Evolutionary conservation across 2,888 invertebrate species (phyloP).

Genomic region (Stictocephala bisonia): DNA sequence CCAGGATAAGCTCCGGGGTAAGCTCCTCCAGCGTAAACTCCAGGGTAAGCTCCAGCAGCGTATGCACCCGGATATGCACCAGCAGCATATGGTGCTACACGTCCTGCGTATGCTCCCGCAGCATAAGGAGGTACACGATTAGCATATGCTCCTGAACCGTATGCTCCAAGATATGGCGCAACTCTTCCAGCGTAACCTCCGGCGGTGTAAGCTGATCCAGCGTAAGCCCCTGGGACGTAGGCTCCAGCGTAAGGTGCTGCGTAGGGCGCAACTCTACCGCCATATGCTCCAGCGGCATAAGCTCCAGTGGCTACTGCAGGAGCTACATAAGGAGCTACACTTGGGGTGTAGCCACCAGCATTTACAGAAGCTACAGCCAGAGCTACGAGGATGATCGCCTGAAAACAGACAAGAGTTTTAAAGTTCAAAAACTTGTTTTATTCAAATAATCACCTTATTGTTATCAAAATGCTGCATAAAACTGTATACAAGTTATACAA

Average conservation of each 20-base stretch:
- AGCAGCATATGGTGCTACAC: not conserved
- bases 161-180: not conserved
- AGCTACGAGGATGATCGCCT: conserved; percentile 1
- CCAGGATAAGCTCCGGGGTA: conserved; percentile 7
- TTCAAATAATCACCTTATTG: no score
- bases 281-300: no score
- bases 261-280: no score
- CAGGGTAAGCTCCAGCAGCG: not conserved
- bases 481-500: not conserved
- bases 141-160: conserved; percentile 11
- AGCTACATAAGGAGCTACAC: conserved; percentile 10
- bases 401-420: not conserved
- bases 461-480: not conserved
- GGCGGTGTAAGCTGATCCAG: not conserved
- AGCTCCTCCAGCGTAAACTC: not conserved
- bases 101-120: not conserved
- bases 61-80: not conserved
- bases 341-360: not conserved
- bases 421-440: not conserved
- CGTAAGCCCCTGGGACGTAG: not conserved
- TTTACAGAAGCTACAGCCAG: conserved; percentile 14
- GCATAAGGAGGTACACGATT: not conserved
- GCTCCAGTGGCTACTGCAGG: not conserved
- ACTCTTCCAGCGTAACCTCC: not conserved
- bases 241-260: not conserved